These are phyloP conservation scores for Ophion ellenae DNA, from an alignment of 2,888 invertebrate genomes.

Conservation along the genomic window DNA sequence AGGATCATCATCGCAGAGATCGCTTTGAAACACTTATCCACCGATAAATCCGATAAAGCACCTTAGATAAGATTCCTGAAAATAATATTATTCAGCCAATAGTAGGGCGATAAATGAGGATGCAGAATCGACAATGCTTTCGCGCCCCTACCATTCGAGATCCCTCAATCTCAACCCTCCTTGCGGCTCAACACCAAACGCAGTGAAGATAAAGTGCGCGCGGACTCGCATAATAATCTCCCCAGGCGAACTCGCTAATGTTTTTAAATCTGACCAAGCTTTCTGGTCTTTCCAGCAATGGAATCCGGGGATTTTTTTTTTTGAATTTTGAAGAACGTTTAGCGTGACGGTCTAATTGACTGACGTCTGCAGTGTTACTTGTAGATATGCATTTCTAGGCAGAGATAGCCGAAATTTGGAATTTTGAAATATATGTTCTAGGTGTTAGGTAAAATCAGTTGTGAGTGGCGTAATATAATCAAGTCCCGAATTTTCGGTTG, in stretches of 20 bases:
- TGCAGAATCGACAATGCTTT: slow-evolving; percentile 12
- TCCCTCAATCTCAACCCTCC: slow-evolving; percentile 46
- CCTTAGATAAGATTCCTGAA: slow-evolving; percentile 68
- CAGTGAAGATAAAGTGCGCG: background rate
- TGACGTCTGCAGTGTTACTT: no score
- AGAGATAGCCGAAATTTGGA: no score
- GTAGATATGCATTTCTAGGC: no score
- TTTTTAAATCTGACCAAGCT: background rate
- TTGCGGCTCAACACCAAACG: slow-evolving; percentile 4
- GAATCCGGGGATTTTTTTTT: background rate
- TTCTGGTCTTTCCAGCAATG: background rate
- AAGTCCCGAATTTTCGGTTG: no score
- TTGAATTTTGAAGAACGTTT: background rate
- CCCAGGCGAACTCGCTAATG: background rate
- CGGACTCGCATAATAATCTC: background rate
- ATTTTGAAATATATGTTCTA: no score
- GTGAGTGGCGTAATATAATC: no score
- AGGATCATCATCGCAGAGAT: slow-evolving; percentile 37
- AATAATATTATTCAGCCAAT: slow-evolving; percentile 75
- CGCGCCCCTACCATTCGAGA: slow-evolving; percentile 1
- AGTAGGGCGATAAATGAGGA: slow-evolving; percentile 44
- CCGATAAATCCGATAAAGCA: slow-evolving; percentile 72
- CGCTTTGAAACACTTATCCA: slow-evolving; percentile 37
- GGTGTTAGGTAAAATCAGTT: no score
- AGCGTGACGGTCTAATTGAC: no score